Evolutionary conservation across 2,888 invertebrate genomes (phyloP), one percentile per base, ranked within the genome.

Genomic region (Brassicogethes aeneus): DNA sequence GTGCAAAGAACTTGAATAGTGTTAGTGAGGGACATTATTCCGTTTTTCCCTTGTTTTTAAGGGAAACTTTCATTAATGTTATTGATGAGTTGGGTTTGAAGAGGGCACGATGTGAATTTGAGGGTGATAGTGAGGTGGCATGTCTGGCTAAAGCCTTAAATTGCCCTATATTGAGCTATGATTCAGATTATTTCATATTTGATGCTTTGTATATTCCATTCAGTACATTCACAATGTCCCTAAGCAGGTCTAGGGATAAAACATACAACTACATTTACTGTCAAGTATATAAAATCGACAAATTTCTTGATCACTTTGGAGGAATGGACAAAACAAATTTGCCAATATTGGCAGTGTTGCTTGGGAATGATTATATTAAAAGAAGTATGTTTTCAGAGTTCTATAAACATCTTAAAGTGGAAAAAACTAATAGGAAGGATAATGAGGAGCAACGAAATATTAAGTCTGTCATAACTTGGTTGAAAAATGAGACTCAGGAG

Each of bases 131-230:
- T 51, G 85, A 90, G 57, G 80, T 93, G 40, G 93, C 92, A 0
- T 80, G 82, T 0, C 65, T 94, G 51, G 88, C 92, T 0, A 77
- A 81, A 48, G 72, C 78, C 41, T 69, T 91, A 2, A 71, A 82
- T 30, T 93, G 91, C 55, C 93, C 94, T 0, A 83, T 96, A 2
- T 64, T 96, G 2, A 93, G 92, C 57, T 87, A 85, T 53, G 96
- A 96, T 67, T 94, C 94, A 0, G 96, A 96, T 69, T 96, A 93
- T 68, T 93, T 82, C 58, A 82, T 96, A 48, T 90, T 85, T 65
- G 85, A 88, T 67, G 80, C 89, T 1, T 67, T 74, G 2, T 92
- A 90, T 53, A 83, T 96, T 48, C 88, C 90, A 0, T 79, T 88
- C 48, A 72, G 77, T 17, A 80, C 80, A 15, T 59, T 88, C 8